A percentile compares a stretch with the other conserved stretches of the same genome.
Evolutionary conservation across 2,113 vertebrate genomes (phyloP).

Genomic region (Grantiella picta): DNA sequence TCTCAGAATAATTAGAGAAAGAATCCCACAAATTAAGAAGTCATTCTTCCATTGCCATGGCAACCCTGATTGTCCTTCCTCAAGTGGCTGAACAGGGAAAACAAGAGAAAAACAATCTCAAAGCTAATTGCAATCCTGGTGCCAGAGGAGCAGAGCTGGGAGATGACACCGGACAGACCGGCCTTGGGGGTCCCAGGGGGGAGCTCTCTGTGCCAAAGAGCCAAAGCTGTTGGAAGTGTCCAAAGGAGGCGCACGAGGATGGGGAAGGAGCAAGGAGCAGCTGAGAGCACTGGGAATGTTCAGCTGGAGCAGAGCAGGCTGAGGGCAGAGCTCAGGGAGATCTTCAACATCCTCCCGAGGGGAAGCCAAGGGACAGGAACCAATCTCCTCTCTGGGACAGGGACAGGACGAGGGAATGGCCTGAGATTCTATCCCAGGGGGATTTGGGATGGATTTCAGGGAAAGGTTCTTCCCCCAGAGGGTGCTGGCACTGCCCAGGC

Average conservation of each 20-base stretch:
- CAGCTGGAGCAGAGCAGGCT: background rate
- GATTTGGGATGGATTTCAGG: rapidly evolving
- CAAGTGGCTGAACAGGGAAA: background rate
- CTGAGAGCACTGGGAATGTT: background rate
- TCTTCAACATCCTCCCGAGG: too few relatives aligned
- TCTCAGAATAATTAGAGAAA: conserved; percentile 6
- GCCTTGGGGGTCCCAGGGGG: background rate
- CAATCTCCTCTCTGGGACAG: background rate
- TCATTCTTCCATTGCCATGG: background rate
- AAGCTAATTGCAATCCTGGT: background rate
- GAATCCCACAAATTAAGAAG: conserved; percentile 32
- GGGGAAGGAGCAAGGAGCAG: background rate
- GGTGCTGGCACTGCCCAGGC: background rate
- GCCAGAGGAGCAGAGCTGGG: background rate
- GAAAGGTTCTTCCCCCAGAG: background rate
- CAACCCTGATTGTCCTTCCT: conserved; percentile 18
- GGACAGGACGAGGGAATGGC: background rate
- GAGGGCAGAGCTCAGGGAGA: background rate
- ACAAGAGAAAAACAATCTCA: background rate
- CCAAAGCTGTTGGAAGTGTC: rapidly evolving
- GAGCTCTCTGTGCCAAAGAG: background rate
- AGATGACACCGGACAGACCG: rapidly evolving
- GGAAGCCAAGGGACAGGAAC: too few relatives aligned
- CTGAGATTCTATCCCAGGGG: rapidly evolving
- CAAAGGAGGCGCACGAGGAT: rapidly evolving